Base-by-base conservation (phyloP, 2,797 vertebrate species). In the Hemitrygon akajei region DNA sequence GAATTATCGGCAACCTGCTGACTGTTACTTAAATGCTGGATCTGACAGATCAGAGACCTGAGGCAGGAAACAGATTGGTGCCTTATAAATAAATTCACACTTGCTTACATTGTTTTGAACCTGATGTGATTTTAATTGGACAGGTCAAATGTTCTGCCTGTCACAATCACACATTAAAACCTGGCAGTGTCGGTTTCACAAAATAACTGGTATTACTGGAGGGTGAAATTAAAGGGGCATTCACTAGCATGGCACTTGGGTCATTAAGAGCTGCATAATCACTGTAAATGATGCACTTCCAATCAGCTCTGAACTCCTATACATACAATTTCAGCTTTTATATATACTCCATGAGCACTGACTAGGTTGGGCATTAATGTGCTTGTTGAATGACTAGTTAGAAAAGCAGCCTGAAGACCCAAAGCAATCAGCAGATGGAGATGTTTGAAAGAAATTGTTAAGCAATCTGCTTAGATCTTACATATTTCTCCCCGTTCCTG, bases 161-260 rank as follows among this genome's bases (percentile, higher is more conserved):
- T 87, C n/a, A 27, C 30, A 63, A 63, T 30, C 34, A 7, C 58
- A 58, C 10, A 9, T 0, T 10, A 12, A 25, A 56, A 58, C 16
- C 27, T 80, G 82, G 56, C 12, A 56, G 82, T 30, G 14, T 60
- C 58, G 56, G 40, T 10, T 86, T 86, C 82, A 58, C 4, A n/a
- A 60, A 18, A 27, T 87, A 58, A 60, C 84, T n/a, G 84, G n/a
- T n/a, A 87, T 87, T 58, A 87, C n/a, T 87, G 84, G n/a, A 87
- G 60, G 14, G 5, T 87, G 27, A 87, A 66, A 63, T 18, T 87
- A 87, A 63, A 87, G 6, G 25, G 84, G 14, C 27, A n/a, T 6
- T n/a, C n/a, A 87, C 58, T n/a, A 63, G 5, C 0, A 34, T 11
- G 58, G 84, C 58, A 87, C 27, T 63, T 18, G 30, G 25, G 20